Percentiles rank a stretch among this genome's conserved stretches.
These are phyloP conservation scores for Burhinus oedicnemus DNA, from an alignment of 2,113 vertebrate genomes.

Conservation along the genomic window DNA sequence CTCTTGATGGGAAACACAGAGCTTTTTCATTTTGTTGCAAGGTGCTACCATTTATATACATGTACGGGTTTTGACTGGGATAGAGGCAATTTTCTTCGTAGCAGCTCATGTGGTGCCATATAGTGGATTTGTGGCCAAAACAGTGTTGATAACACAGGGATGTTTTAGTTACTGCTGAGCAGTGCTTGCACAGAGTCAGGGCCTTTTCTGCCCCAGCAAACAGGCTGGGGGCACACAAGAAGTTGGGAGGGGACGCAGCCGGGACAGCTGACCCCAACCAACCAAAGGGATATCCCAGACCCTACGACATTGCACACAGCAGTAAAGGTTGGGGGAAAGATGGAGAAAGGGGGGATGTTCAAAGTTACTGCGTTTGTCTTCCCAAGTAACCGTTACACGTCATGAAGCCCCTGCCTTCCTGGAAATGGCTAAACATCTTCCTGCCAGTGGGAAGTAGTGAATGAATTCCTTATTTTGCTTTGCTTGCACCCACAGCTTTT, in stretches of 20 bases:
- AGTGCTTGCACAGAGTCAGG: neutral
- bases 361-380: neutral
- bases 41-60: neutral
- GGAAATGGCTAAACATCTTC: neutral
- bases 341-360: neutral
- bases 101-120: neutral
- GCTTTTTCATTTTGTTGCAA: neutral
- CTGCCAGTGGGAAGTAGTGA: neutral
- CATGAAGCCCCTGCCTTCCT: neutral
- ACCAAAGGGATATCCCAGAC: neutral
- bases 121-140: neutral
- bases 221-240: neutral
- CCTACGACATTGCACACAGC: neutral
- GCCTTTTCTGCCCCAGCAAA: neutral
- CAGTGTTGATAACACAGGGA: neutral
- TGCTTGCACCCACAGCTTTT: rapidly evolving
- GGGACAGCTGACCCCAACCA: neutral
- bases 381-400: rapidly evolving
- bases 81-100: neutral
- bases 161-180: neutral
- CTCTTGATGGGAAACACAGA: neutral
- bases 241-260: neutral
- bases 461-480: neutral
- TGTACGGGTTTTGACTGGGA: neutral
- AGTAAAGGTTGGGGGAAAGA: neutral